Evolutionary conservation across 2,888 invertebrate species (phyloP).

Genomic region (Drosophila niveifrons): DNA sequence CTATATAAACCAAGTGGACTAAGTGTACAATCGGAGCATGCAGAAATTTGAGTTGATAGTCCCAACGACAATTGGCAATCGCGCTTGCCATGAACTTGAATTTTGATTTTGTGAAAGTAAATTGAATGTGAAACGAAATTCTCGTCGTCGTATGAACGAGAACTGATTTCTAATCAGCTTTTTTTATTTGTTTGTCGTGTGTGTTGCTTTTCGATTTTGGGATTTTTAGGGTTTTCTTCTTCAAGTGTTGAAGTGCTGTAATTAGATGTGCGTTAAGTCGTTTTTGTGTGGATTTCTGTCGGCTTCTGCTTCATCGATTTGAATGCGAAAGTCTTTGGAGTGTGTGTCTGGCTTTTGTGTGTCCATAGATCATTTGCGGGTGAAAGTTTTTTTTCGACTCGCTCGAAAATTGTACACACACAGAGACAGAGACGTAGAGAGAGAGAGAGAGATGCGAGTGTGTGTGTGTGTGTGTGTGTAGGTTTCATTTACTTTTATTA

Average conservation of each 20-base stretch:
- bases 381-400: slow-evolving; percentile 72
- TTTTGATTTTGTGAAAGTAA: slow-evolving; percentile 47
- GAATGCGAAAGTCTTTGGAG: slow-evolving; percentile 65
- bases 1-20: background rate
- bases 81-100: slow-evolving; percentile 72
- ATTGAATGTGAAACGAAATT: slow-evolving; percentile 30
- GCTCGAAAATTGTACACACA: slow-evolving; percentile 43
- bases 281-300: slow-evolving; percentile 38
- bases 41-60: slow-evolving; percentile 8
- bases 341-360: slow-evolving; percentile 48
- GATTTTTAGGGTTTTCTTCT: slow-evolving; percentile 1
- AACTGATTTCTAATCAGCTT: slow-evolving; percentile 76
- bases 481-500: slow-evolving; percentile 73
- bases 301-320: slow-evolving; percentile 40
- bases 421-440: background rate
- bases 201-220: slow-evolving; percentile 6
- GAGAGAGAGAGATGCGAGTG: background rate
- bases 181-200: no score
- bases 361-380: slow-evolving; percentile 75
- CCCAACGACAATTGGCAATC: slow-evolving; percentile 32
- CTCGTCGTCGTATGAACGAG: slow-evolving; percentile 39
- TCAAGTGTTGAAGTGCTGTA: slow-evolving; percentile 36
- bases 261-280: slow-evolving; percentile 34
- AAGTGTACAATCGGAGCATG: slow-evolving; percentile 1
- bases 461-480: slow-evolving; percentile 43